These are phyloP conservation scores for Dascyllus trimaculatus DNA, from an alignment of 2,113 vertebrate genomes.

Conservation along the genomic window DNA sequence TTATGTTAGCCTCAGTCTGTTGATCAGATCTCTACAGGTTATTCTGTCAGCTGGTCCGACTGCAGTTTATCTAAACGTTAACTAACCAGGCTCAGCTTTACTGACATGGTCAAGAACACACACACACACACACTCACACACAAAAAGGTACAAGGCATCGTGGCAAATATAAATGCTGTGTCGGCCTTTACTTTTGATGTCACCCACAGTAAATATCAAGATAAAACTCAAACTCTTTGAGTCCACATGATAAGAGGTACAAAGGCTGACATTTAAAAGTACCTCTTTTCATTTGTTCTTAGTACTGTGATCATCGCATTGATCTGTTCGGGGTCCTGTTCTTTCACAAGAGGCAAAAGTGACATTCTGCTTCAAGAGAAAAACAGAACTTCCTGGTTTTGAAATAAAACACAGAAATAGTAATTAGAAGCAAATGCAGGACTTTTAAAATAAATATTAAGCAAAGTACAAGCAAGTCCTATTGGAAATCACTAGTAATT, in stretches of 20 bases:
- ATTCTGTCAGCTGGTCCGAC: conserved; percentile 9
- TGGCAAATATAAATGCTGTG: background rate
- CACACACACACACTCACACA: too few species aligned
- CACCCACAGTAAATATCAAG: background rate
- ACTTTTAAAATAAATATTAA: conserved; percentile 22
- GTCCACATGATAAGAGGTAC: too few species aligned
- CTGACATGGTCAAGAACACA: background rate
- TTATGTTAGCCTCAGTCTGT: conserved; percentile 9
- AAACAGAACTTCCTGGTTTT: background rate
- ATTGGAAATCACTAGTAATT: conserved; percentile 11
- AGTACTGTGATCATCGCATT: background rate
- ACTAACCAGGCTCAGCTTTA: background rate
- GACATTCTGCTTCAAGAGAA: background rate
- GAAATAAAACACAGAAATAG: background rate
- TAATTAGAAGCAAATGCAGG: background rate
- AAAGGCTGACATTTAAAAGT: too few species aligned
- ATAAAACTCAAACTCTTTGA: too few species aligned
- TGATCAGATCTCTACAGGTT: conserved; percentile 6
- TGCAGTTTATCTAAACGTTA: conserved; percentile 6
- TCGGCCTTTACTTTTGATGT: conserved; percentile 5
- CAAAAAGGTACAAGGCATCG: background rate
- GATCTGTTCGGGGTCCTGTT: background rate
- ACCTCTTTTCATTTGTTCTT: background rate
- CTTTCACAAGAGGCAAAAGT: background rate
- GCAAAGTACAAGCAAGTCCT: conserved; percentile 33